A percentile compares a stretch with the other conserved stretches of the same genome.
Conservation (phyloP, 2,888 invertebrate species). For the Apodemia mormo region DNA sequence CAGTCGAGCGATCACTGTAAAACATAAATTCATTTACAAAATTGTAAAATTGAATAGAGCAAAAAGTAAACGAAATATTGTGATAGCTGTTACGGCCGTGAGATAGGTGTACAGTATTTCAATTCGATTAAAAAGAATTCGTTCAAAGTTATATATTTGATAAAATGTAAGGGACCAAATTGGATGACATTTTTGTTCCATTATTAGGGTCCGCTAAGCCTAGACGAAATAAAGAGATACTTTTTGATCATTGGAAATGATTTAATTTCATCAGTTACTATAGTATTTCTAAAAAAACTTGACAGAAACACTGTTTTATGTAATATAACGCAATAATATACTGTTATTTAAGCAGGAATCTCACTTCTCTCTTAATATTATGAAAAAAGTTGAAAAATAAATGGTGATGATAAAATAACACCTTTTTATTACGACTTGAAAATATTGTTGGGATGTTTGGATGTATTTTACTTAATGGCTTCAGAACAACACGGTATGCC, state of each 20-base stretch:
- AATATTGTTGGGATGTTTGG: too few species aligned
- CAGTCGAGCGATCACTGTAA: slow-evolving; percentile 53
- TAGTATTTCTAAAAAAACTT: background rate
- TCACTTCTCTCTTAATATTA: slow-evolving; percentile 3
- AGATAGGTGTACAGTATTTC: slow-evolving; percentile 53
- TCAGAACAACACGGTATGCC: too few species aligned
- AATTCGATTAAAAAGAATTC: slow-evolving; percentile 12
- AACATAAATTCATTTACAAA: slow-evolving; percentile 71
- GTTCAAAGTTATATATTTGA: slow-evolving; percentile 49
- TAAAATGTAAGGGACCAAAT: slow-evolving; percentile 67
- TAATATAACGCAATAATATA: background rate
- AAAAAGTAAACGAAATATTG: slow-evolving; percentile 69
- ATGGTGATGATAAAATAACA: background rate
- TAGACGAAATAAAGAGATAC: background rate
- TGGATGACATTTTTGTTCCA: slow-evolving; percentile 40
- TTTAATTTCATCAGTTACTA: background rate
- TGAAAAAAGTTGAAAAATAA: slow-evolving; percentile 1
- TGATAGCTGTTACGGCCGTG: slow-evolving; percentile 72
- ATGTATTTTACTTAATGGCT: too few species aligned
- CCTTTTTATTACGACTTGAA: background rate
- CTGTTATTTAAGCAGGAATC: slow-evolving; percentile 3
- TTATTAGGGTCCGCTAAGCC: background rate
- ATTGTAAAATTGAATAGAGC: slow-evolving; percentile 68
- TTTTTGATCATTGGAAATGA: background rate
- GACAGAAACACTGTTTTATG: background rate